Conservation (phyloP, 2,113 vertebrate species). For the Galemys pyrenaicus region DNA sequence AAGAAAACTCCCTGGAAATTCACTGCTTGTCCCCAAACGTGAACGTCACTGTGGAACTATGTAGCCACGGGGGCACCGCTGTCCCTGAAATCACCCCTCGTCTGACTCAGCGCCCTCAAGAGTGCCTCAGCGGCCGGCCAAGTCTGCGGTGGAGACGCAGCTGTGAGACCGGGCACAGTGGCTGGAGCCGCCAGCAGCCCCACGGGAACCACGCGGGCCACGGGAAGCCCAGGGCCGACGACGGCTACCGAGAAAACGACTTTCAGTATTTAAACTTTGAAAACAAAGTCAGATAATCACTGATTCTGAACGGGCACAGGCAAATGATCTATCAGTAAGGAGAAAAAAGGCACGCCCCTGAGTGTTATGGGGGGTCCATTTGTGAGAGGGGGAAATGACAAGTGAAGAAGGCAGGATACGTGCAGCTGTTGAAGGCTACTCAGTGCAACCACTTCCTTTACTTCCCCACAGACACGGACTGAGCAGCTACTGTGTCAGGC, state of each 20-base stretch:
- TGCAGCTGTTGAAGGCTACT: background rate
- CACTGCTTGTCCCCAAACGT: constrained; percentile 51
- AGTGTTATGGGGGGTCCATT: background rate
- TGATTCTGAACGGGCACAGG: background rate
- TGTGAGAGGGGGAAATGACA: background rate
- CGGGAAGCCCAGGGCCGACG: background rate
- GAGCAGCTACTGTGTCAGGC: background rate
- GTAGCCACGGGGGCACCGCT: constrained; percentile 9
- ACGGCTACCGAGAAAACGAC: background rate
- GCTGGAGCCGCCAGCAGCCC: no score
- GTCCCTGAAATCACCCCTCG: background rate
- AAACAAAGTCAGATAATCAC: background rate
- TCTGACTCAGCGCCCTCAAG: constrained; percentile 42
- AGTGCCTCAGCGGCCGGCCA: constrained; percentile 3
- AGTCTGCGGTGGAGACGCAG: background rate
- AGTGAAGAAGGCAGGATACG: background rate
- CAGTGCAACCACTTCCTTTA: background rate
- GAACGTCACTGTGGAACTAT: constrained; percentile 60
- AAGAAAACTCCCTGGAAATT: constrained; percentile 59
- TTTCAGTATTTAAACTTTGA: background rate
- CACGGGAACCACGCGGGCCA: no score
- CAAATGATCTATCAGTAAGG: background rate
- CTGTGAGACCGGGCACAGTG: accelerated
- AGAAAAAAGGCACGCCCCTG: background rate
- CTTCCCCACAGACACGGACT: background rate